Evolutionary conservation across 2,113 vertebrate genomes (phyloP).

Genomic region (Mirza zaza): DNA sequence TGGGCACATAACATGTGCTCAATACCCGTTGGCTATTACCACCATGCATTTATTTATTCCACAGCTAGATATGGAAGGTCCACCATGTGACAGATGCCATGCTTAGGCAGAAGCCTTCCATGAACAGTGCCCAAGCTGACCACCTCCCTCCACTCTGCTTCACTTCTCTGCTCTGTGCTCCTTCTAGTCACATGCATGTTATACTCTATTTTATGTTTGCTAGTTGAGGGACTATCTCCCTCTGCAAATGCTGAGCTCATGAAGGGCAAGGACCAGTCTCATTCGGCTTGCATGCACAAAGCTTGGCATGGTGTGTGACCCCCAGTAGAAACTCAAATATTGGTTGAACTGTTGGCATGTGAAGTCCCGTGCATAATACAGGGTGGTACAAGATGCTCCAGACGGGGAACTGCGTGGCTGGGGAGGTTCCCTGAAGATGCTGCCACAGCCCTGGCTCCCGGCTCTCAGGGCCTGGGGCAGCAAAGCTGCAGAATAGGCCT

Average conservation of each 20-base stretch:
- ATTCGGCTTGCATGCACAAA: neutral
- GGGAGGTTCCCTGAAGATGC: neutral
- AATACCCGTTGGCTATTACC: neutral
- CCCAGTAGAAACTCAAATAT: neutral
- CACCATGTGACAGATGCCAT: too few species aligned
- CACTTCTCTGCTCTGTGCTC: neutral
- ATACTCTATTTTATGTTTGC: neutral
- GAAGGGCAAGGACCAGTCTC: neutral
- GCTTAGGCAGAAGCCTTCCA: neutral
- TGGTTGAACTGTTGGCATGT: neutral
- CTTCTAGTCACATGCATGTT: neutral
- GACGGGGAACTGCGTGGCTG: neutral
- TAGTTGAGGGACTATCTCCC: neutral
- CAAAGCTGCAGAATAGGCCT: neutral
- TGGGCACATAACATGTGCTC: neutral
- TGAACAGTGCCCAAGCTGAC: neutral
- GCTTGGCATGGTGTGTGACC: neutral
- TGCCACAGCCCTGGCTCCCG: neutral
- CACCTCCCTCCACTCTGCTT: neutral
- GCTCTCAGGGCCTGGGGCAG: neutral
- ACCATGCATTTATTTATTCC: neutral
- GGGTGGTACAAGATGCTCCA: too few species aligned
- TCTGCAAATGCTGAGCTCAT: neutral
- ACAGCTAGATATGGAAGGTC: neutral
- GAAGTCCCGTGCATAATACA: neutral